Percentiles rank a stretch among this genome's conserved stretches.
phyloP scores from a whole-genome alignment of 2,113 vertebrate genomes.

The Hemichromis elongatus region DNA sequence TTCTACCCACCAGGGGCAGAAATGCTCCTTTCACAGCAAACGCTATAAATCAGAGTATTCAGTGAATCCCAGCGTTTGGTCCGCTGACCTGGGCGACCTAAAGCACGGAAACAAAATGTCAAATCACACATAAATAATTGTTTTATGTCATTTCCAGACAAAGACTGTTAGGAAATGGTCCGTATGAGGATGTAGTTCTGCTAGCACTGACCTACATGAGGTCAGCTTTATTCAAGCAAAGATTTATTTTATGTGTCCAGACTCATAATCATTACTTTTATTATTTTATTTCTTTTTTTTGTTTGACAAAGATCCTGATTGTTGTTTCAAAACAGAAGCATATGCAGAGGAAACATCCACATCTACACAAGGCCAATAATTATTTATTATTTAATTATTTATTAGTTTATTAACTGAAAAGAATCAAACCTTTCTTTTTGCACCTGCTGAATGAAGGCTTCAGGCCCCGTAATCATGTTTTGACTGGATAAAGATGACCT shows the following conservation, averaged over 20 bases:
- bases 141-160: not conserved
- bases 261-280: not conserved
- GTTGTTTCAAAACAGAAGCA: too few relatives aligned
- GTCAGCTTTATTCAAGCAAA: not conserved
- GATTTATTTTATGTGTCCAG: not conserved
- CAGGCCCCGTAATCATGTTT: not conserved
- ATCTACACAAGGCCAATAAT: not conserved
- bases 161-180: fast-evolving
- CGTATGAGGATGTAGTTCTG: not conserved
- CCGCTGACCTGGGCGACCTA: not conserved
- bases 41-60: fast-evolving
- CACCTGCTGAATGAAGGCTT: not conserved
- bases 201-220: not conserved
- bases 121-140: not conserved
- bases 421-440: not conserved
- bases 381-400: fast-evolving
- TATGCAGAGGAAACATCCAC: not conserved
- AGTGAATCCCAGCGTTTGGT: not conserved
- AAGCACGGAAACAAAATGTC: not conserved
- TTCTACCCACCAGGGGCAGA: not conserved
- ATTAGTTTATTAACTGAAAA: not conserved
- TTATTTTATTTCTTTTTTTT: fast-evolving
- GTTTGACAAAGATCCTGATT: not conserved
- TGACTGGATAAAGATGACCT: fast-evolving
- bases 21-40: not conserved